Base-by-base conservation (phyloP, 1,140 invertebrate genomes). In the Zaprionus kolodkinae region DNA sequence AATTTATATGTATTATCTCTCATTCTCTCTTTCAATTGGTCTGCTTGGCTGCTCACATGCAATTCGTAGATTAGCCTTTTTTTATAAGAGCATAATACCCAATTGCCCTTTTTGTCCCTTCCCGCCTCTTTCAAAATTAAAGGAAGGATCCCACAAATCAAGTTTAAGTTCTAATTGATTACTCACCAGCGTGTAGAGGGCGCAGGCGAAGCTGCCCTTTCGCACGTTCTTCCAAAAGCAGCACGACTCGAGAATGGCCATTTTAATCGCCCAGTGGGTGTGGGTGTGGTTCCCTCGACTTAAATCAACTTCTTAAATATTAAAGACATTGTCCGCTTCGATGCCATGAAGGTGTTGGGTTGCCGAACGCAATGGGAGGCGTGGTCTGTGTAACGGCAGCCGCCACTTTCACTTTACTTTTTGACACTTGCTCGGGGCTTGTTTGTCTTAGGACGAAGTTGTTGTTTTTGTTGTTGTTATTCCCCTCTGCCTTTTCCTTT, bases 151-250 rank as follows among this genome's bases (percentile, higher is more conserved):
- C 27, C 61, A 59, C 48, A 78, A 61, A 68, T 72, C 55, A 43
- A 68, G 50, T 48, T n/a, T n/a, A n/a, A n/a, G n/a, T n/a, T 30
- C 17, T 61, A 76, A 76, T 76, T 77, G 75, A 73, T 77, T 72
- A 95, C 95, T 95, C 93, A 97, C 96, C 94, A 95, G 92, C 0
- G 96, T 96, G 88, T 96, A 97, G 81, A 96, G 80, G 45, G 95
- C 96, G 74, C 96, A 95, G 21, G 96, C 96, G 76, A 95, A 96
- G 91, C 96, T 96, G 13, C 96, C 96, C 69, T 94, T 95, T 27
- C 96, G 94, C 21, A 97, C 94, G 27, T 96, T 96, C 65, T 95
- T 94, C 96, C 96, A 97, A 83, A 96, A 97, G 92, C 96, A 97
- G 92, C 96, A 97, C 48, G 96, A 96, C 76, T 96, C 95, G 84